Conservation (phyloP, 1,140 invertebrate genomes). For the Cyphomyrmex costatus region DNA sequence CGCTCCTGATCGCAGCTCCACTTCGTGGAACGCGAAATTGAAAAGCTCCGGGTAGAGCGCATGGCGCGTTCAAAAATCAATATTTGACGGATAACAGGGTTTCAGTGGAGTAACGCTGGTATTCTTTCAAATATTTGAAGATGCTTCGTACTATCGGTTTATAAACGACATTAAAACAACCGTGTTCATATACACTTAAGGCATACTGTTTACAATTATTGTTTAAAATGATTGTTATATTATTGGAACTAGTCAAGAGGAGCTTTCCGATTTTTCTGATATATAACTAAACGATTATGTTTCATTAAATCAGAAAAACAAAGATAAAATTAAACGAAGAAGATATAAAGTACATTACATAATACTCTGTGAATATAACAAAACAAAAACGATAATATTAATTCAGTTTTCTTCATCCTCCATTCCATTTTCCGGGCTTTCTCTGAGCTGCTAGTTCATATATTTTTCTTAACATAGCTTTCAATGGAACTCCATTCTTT, state of each 20-base stretch:
- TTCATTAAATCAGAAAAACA: neutral
- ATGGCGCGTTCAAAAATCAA: constrained; percentile 55
- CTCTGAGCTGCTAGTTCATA: constrained; percentile 1
- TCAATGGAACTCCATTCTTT: neutral
- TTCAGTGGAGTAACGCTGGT: constrained; percentile 16
- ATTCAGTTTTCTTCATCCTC: neutral
- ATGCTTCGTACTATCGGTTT: constrained; percentile 3
- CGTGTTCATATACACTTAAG: neutral
- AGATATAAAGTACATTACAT: neutral
- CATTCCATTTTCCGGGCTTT: neutral
- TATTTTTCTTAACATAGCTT: constrained; percentile 14
- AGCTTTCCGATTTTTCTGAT: neutral
- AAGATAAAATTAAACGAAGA: neutral
- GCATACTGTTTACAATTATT: neutral
- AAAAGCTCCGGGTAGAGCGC: constrained; percentile 36
- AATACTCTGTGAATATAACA: neutral
- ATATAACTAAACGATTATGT: neutral
- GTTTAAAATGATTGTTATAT: neutral
- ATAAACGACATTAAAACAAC: constrained; percentile 16
- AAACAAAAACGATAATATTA: constrained; percentile 1
- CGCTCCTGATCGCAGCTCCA: constrained; percentile 10
- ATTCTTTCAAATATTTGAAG: constrained; percentile 56
- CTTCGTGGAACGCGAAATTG: constrained; percentile 40
- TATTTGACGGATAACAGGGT: constrained; percentile 48
- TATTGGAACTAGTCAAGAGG: neutral